Conservation (phyloP, 1,140 invertebrate species). For the Linepithema humile region DNA sequence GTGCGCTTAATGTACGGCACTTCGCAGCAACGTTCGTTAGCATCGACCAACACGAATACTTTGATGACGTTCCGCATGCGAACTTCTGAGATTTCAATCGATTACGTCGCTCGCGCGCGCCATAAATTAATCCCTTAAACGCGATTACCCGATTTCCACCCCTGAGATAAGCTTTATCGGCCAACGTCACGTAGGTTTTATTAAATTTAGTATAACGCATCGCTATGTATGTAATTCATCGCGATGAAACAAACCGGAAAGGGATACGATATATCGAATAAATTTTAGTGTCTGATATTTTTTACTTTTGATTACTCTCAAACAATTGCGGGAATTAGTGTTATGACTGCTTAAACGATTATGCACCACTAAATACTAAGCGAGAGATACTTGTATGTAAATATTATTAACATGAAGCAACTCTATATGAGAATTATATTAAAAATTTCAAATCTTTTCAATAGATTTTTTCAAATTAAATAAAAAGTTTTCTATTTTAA, state of each 20-base stretch:
- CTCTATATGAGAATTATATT: not conserved
- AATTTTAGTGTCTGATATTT: not conserved
- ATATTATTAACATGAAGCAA: too few relatives aligned
- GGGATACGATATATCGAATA: not conserved
- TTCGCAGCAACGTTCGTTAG: constrained; percentile 62
- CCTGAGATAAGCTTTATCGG: constrained; percentile 25
- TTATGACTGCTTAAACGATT: not conserved
- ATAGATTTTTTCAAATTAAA: not conserved
- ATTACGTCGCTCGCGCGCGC: constrained; percentile 26
- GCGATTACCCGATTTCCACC: constrained; percentile 17
- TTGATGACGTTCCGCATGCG: constrained; percentile 58
- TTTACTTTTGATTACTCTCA: not conserved
- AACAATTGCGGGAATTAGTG: not conserved
- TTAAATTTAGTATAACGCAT: constrained; percentile 34
- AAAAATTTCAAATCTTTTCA: not conserved
- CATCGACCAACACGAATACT: constrained; percentile 42
- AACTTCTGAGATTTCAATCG: constrained; percentile 56
- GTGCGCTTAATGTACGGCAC: constrained; percentile 54
- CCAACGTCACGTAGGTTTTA: constrained; percentile 34
- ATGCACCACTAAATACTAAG: too few relatives aligned
- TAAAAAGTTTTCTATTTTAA: too few relatives aligned
- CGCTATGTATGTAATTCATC: not conserved
- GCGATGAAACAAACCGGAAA: not conserved
- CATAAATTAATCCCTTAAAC: constrained; percentile 58
- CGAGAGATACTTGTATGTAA: not conserved